A percentile compares a stretch with the other conserved stretches of the same genome.
Evolutionary conservation across 2,113 vertebrate genomes (phyloP).

Genomic region (Lepus timidus): DNA sequence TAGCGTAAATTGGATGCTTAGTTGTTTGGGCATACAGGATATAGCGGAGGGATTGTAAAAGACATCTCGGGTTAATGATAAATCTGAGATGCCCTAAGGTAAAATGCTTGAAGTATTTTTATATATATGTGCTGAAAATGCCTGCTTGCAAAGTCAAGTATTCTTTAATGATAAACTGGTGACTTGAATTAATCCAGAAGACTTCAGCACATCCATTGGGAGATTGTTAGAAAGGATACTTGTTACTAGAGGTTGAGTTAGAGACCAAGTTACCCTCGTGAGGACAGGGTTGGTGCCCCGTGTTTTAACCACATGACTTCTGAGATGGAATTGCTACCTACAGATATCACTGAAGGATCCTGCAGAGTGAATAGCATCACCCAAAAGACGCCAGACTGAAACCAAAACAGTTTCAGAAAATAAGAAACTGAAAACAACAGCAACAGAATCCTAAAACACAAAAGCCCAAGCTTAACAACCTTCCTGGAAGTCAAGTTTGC

Average conservation of each 20-base stretch:
- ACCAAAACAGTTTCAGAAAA: neutral
- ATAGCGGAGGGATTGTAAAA: neutral
- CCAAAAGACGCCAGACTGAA: neutral
- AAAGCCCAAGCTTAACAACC: neutral
- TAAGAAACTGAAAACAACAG: neutral
- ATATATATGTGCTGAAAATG: neutral
- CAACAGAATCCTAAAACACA: neutral
- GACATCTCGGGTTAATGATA: neutral
- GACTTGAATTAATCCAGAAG: neutral
- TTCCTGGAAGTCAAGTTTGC: neutral
- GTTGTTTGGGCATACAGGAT: neutral
- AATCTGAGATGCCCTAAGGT: neutral
- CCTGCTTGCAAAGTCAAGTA: neutral
- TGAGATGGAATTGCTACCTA: neutral
- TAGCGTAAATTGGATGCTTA: slow-evolving; percentile 42
- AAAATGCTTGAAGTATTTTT: slow-evolving; percentile 40
- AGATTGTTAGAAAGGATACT: neutral
- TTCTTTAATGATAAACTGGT: neutral
- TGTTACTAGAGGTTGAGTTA: neutral
- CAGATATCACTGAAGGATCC: no score
- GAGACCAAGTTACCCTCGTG: neutral
- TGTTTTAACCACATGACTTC: neutral
- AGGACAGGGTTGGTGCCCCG: neutral
- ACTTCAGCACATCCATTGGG: neutral
- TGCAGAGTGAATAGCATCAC: neutral